These are phyloP conservation scores for Dicentrarchus labrax DNA, from an alignment of 2,113 vertebrate genomes.

Conservation along the genomic window DNA sequence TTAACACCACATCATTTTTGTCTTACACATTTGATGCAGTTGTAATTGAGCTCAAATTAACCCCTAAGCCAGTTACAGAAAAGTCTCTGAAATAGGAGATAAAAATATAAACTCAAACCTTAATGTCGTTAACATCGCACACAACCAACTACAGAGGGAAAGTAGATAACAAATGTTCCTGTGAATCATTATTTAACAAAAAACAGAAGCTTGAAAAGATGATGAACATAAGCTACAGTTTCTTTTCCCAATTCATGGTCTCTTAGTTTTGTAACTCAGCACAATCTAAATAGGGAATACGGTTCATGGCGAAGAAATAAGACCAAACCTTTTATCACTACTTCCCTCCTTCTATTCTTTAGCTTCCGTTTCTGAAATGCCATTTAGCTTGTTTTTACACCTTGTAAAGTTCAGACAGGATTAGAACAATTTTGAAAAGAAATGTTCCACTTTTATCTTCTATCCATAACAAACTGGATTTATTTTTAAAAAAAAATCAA, in stretches of 20 bases:
- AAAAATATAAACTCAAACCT: not conserved
- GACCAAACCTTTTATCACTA: not conserved
- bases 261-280: not conserved
- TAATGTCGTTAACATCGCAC: not conserved
- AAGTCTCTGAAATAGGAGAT: not conserved
- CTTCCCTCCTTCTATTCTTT: not conserved
- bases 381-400: not conserved
- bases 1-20: not conserved
- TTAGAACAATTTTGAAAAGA: not conserved
- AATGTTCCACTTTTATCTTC: not conserved
- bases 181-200: not conserved
- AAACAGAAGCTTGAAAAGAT: not conserved
- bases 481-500: conserved; percentile 3
- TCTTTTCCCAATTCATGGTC: not conserved
- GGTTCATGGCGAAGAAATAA: not conserved
- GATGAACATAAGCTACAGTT: not conserved
- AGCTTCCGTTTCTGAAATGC: not conserved
- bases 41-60: not conserved
- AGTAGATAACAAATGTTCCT: not conserved
- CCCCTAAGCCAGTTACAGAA: rapidly evolving
- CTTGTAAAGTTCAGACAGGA: not conserved
- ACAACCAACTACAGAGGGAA: too few relatives aligned
- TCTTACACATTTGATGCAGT: not conserved
- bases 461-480: not conserved
- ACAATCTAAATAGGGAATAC: not conserved